Evolutionary conservation across 2,113 vertebrate genomes (phyloP).

Genomic region (Leiothrix lutea): DNA sequence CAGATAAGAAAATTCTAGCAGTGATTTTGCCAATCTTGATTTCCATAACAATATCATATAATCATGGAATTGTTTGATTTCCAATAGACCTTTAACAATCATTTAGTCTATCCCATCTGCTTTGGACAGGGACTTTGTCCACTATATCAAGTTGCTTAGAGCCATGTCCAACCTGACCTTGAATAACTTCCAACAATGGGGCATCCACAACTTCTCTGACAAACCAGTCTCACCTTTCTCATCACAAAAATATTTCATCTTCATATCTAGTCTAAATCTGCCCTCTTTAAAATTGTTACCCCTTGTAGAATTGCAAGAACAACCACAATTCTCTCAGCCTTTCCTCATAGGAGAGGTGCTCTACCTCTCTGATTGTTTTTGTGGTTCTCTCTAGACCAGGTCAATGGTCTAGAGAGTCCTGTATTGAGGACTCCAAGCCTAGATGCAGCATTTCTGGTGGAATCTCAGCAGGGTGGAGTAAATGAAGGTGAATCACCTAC

Average conservation of each 20-base stretch:
- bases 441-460: neutral
- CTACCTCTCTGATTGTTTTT: neutral
- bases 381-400: neutral
- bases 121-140: too few relatives aligned
- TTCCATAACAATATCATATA: neutral
- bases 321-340: neutral
- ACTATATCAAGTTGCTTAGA: neutral
- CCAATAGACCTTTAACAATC: neutral
- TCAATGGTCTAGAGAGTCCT: neutral
- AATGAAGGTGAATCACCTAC: neutral
- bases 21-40: neutral
- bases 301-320: neutral
- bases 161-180: neutral
- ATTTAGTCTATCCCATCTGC: neutral
- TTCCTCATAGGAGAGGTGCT: neutral
- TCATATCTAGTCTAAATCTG: neutral
- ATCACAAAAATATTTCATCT: neutral
- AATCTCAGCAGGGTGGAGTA: neutral
- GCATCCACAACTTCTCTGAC: neutral
- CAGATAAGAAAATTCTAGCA: neutral
- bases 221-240: neutral
- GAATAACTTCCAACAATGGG: neutral
- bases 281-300: neutral
- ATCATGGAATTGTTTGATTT: neutral
- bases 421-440: neutral